These are phyloP conservation scores for Sebastes nivosus DNA, from an alignment of 2,797 vertebrate genomes.

Conservation along the genomic window DNA sequence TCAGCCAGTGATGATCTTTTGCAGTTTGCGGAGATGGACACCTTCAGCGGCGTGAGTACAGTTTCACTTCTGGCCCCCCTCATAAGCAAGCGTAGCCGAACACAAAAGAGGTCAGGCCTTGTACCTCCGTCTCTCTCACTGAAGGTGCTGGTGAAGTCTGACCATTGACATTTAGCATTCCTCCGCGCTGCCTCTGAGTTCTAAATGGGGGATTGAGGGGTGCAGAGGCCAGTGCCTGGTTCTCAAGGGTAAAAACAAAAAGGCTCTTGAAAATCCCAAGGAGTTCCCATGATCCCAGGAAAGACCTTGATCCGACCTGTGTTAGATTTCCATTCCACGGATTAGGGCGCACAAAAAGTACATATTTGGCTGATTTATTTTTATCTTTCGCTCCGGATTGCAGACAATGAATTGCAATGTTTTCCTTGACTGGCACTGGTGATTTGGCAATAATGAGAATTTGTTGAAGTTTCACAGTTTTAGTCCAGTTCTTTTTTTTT, in stretches of 20 bases:
- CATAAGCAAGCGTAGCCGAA: conserved; percentile 33
- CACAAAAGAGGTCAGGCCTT: conserved; percentile 65
- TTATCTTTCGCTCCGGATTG: conserved; percentile 76
- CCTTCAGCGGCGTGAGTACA: conserved; percentile 77
- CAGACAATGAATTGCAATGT: conserved; percentile 76
- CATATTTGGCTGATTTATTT: conserved; percentile 87
- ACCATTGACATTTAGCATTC: conserved; percentile 85
- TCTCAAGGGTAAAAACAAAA: conserved; percentile 92
- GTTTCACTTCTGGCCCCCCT: conserved; percentile 65
- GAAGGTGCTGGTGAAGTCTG: conserved; percentile 78
- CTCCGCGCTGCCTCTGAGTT: conserved; percentile 76
- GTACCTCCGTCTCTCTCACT: conserved; percentile 73
- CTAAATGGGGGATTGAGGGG: conserved; percentile 87
- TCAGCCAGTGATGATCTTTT: conserved; percentile 56
- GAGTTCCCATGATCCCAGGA: conserved; percentile 92
- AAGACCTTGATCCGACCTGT: conserved; percentile 88
- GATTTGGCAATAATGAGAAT: conserved; percentile 42
- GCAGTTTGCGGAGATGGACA: conserved; percentile 73
- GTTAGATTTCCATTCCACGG: conserved; percentile 88
- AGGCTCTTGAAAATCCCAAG: conserved; percentile 90
- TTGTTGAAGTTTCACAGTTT: conserved; percentile 29
- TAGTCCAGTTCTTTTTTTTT: not conserved
- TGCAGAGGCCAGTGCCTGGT: conserved; percentile 81
- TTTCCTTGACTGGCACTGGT: conserved; percentile 59
- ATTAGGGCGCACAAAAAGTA: conserved; percentile 88